Base-by-base conservation (phyloP, 2,888 invertebrate genomes). In the Gastracanthus pulcherrimus region DNA sequence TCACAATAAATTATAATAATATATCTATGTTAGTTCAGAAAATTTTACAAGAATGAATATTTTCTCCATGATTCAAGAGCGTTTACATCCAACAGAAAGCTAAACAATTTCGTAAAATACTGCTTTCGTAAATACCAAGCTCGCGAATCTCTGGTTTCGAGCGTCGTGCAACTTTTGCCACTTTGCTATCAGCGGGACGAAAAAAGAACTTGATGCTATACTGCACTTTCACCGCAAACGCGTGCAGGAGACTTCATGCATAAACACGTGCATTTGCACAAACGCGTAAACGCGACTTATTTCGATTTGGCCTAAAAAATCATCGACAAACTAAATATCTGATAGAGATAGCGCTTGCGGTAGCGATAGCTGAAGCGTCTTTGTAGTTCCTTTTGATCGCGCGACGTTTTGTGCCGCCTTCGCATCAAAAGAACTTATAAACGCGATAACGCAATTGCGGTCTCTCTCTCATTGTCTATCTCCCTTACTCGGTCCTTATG, bases 211-310 rank as follows among this genome's bases (percentile, higher is more conserved):
- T 58, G 58, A 1, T 38, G 23, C 36, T 45, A n/a, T 34, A 2
- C 70, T 45, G 60, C 60, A 74, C 72, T 62, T 74, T 74, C 72
- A 62, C 60, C 13, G 23, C 45, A n/a, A 1, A 45, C n/a, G n/a
- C 60, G 16, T 2, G 60, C 62, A 11, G 62, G 4, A 36, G 34
- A 36, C 34, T 36, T 62, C 62, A 36, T n/a, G 7, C 19, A 16
- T 19, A 62, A 36, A 62, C 34, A 19, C 62, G 62, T 34, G 9
- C 34, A 3, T 11, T 13, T 0, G n/a, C 31, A 34, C 60, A 29
- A 31, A n/a, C n/a, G n/a, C n/a, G n/a, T n/a, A n/a, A 60, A n/a
- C 31, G 16, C 60, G 31, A 16, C 34, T 13, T n/a, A 19, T 34
- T 36, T 19, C 62, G 9, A 36, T 36, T 34, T 11, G 26, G 26